Evolutionary conservation across 2,888 invertebrate species (phyloP).

Genomic region (Tetramorium bicarinatum): DNA sequence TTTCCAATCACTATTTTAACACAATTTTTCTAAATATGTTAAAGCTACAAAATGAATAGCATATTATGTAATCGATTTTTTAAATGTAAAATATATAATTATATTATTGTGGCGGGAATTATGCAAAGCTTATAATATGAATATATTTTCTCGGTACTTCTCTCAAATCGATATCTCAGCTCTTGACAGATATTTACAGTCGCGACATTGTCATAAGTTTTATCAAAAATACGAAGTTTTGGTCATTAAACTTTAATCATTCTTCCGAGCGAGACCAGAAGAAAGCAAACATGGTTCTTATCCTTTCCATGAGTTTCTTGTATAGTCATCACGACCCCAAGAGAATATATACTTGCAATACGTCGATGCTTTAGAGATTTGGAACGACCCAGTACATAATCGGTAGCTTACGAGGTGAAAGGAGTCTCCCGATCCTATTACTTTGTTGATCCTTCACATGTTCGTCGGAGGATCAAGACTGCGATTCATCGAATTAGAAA

Average conservation of each 20-base stretch:
- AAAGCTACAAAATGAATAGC: neutral
- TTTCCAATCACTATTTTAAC: neutral
- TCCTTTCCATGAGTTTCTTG: constrained; percentile 44
- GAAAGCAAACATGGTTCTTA: constrained; percentile 7
- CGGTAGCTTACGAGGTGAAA: constrained; percentile 26
- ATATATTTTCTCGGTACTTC: neutral
- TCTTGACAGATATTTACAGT: constrained; percentile 3
- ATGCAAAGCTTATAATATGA: neutral
- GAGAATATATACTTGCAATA: constrained; percentile 60
- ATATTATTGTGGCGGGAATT: neutral
- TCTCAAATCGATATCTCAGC: neutral
- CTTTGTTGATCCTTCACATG: constrained; percentile 27
- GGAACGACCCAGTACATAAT: constrained; percentile 38
- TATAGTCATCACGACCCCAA: constrained; percentile 53
- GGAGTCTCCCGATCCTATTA: constrained; percentile 15
- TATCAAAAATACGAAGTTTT: constrained; percentile 18
- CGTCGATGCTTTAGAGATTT: constrained; percentile 60
- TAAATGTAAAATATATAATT: neutral
- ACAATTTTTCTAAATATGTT: neutral
- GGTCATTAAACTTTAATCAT: constrained; percentile 12
- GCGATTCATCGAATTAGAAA: constrained; percentile 29
- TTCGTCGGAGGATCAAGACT: neutral
- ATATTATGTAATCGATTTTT: neutral
- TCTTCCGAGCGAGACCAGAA: neutral
- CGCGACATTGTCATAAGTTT: neutral